Conservation (phyloP, 1,140 invertebrate genomes). For the Drosophila watanabei region DNA sequence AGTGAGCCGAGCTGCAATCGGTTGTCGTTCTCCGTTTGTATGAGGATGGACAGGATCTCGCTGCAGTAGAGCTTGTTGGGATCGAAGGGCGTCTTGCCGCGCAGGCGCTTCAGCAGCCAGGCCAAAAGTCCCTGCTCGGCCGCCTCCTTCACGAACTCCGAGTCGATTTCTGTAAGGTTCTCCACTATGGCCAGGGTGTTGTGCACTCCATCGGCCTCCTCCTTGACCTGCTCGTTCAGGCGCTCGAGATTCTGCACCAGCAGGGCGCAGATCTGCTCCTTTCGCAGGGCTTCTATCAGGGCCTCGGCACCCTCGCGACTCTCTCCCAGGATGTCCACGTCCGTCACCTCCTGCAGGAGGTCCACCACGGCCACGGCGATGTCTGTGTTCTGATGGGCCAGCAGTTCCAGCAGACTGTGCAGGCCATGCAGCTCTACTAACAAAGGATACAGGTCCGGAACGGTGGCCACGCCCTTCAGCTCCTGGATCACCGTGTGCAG, state of each 20-base stretch:
- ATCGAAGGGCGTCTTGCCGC: slow-evolving; percentile 95
- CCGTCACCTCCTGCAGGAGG: slow-evolving; percentile 96
- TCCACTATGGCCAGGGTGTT: slow-evolving; percentile 97
- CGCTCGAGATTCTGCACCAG: slow-evolving; percentile 97
- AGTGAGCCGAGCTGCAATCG: slow-evolving; percentile 94
- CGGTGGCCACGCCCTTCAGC: slow-evolving; percentile 97
- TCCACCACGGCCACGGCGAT: slow-evolving; percentile 93
- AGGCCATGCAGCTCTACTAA: slow-evolving; percentile 96
- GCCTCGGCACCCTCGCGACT: slow-evolving; percentile 93
- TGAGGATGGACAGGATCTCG: slow-evolving; percentile 97
- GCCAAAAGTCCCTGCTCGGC: slow-evolving; percentile 95
- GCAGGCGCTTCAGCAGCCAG: slow-evolving; percentile 96
- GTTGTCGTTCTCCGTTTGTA: slow-evolving; percentile 96
- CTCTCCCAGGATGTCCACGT: slow-evolving; percentile 98
- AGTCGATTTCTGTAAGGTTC: slow-evolving; percentile 96
- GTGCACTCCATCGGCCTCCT: slow-evolving; percentile 98
- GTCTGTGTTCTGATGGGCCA: slow-evolving; percentile 99
- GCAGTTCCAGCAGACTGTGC: slow-evolving; percentile 95
- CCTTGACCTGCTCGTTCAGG: slow-evolving; percentile 96
- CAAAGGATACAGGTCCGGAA: slow-evolving; percentile 97
- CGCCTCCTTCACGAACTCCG: slow-evolving; percentile 93
- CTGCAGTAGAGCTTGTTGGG: slow-evolving; percentile 98
- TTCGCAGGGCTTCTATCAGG: slow-evolving; percentile 92
- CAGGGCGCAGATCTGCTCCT: slow-evolving; percentile 96
- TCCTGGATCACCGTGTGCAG: slow-evolving; percentile 97